Percentiles rank a stretch among this genome's conserved stretches.
phyloP scores from a whole-genome alignment of 2,113 vertebrate genomes.

The Paratilapia polleni region DNA sequence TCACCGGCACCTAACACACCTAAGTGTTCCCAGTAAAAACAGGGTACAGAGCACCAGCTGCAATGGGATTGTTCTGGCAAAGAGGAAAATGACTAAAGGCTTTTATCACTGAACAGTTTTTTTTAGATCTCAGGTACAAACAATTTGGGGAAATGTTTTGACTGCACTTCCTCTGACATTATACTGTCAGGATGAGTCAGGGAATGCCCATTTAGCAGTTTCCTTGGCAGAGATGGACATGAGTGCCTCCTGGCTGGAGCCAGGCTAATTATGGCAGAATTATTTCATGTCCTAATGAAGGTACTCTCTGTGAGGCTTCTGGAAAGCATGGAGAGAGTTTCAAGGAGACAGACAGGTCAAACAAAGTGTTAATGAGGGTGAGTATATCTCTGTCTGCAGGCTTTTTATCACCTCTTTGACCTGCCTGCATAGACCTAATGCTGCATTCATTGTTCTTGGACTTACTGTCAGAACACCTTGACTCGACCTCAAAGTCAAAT shows the following conservation, averaged over 20 bases:
- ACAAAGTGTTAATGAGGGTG: not conserved
- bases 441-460: not conserved
- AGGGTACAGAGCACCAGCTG: not conserved
- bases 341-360: not conserved
- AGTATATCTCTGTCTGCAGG: not conserved
- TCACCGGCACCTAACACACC: slow-evolving; percentile 7
- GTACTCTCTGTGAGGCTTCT: not conserved
- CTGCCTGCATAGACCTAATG: fast-evolving
- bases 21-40: slow-evolving; percentile 14
- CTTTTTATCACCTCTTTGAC: not conserved
- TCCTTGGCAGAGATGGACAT: slow-evolving; percentile 18
- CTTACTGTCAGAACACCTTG: not conserved
- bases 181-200: slow-evolving; percentile 14
- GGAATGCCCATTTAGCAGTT: not conserved
- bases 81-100: not conserved
- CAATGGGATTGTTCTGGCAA: slow-evolving; percentile 27
- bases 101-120: slow-evolving; percentile 26
- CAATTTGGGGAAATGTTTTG: slow-evolving; percentile 4
- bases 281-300: slow-evolving; percentile 5
- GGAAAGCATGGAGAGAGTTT: not conserved
- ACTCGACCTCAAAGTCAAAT: not conserved
- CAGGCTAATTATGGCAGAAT: not conserved
- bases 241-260: not conserved
- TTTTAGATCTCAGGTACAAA: slow-evolving; percentile 9
- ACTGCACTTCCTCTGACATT: slow-evolving; percentile 8